These are phyloP conservation scores for Tyria jacobaeae DNA, from an alignment of 2,888 invertebrate species.

Conservation along the genomic window DNA sequence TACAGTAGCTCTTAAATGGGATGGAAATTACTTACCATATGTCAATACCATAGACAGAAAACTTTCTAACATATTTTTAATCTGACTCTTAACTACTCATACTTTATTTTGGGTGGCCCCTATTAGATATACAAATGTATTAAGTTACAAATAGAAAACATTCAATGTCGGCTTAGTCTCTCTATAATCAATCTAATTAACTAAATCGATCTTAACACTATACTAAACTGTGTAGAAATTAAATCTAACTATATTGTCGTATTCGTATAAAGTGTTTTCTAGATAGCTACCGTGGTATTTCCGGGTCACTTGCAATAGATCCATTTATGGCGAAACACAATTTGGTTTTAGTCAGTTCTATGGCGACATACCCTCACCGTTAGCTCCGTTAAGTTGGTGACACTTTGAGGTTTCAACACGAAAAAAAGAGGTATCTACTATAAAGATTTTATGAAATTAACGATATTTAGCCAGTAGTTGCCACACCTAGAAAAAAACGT, in stretches of 20 bases:
- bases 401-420: too few species aligned
- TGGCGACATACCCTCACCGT: too few species aligned
- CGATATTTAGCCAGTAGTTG: background rate
- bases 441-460: background rate
- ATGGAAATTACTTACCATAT: background rate
- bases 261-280: too few species aligned
- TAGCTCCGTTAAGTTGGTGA: too few species aligned
- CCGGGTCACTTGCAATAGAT: too few species aligned
- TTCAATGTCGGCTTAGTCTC: background rate
- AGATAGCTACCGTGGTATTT: too few species aligned
- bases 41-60: background rate
- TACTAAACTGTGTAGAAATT: background rate
- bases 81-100: background rate
- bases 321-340: too few species aligned
- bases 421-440: too few species aligned
- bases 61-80: background rate
- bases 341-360: too few species aligned
- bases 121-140: background rate
- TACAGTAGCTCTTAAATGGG: too few species aligned
- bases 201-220: background rate
- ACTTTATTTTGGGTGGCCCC: background rate
- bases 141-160: background rate
- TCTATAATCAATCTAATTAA: background rate
- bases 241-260: too few species aligned
- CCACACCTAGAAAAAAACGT: background rate